These are phyloP conservation scores for Julus scanicus DNA, from an alignment of 2,888 invertebrate genomes.

Conservation along the genomic window DNA sequence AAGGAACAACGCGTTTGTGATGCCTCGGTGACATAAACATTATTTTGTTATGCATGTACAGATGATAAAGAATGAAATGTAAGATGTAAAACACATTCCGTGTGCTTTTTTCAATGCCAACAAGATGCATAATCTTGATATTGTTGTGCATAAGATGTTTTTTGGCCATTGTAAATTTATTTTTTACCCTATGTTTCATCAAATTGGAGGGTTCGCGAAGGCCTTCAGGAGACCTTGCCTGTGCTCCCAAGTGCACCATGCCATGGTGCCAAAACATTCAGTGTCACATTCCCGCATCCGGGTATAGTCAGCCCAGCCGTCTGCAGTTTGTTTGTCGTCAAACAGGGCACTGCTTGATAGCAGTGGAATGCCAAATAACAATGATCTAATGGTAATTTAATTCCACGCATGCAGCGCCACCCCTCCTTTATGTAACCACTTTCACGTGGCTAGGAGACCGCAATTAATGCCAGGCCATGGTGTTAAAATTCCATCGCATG, in stretches of 20 bases:
- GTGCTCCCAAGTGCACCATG: background rate
- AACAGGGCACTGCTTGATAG: background rate
- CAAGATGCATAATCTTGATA: conserved; percentile 16
- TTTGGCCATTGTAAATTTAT: background rate
- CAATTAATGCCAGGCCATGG: conserved; percentile 23
- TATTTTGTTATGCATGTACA: background rate
- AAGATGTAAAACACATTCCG: background rate
- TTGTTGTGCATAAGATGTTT: background rate
- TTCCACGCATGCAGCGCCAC: conserved; percentile 20
- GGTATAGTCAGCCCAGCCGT: conserved; percentile 14
- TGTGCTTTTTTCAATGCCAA: background rate
- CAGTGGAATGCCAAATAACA: conserved; percentile 16
- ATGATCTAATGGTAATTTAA: conserved; percentile 36
- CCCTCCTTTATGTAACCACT: conserved; percentile 39
- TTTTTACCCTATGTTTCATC: background rate
- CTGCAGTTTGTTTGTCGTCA: conserved; percentile 36
- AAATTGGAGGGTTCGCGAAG: background rate
- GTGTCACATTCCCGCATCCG: conserved; percentile 9
- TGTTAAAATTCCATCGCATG: background rate
- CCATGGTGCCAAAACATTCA: conserved; percentile 13
- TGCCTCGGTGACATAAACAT: background rate
- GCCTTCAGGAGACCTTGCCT: conserved; percentile 39
- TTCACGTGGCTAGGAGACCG: background rate
- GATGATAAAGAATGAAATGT: background rate
- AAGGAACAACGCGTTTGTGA: background rate